Base-by-base conservation (phyloP, 2,888 invertebrate species). In the Himalopsyche kuldschensis region DNA sequence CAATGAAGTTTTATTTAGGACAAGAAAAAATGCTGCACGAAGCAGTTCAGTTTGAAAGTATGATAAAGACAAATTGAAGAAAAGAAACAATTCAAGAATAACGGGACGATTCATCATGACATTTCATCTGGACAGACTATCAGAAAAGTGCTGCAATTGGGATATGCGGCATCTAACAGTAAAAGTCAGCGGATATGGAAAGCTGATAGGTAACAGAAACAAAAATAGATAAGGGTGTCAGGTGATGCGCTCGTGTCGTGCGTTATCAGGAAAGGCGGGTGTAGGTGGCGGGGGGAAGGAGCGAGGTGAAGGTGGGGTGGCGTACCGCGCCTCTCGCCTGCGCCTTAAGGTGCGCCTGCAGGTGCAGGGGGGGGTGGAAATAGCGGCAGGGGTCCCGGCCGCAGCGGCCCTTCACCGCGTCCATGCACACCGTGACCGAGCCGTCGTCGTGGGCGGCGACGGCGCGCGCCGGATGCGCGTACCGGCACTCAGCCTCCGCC, bases 311-410 rank as follows among this genome's bases (percentile, higher is more conserved):
- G 86, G 82, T 86, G 85, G 86, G 90, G 93, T 93, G 94, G 94
- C 95, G 95, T 95, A 95, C 95, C 95, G 95, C 95, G 95, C 95
- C 95, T 96, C 96, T 96, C 95, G 96, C 96, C 95, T 97, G 97
- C 95, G 97, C 97, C 97, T 97, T 97, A 96, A 97, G 97, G 96
- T 97, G 97, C 95, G 97, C 97, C 96, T 97, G 97, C 94, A 98
- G 97, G 97, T 98, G 98, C 95, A 97, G 96, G 95, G 98, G 98
- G 94, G 98, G 98, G 95, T 98, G 98, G 96, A 98, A 98, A 97
- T 98, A 98, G 95, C 98, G 97, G 97, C 98, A 98, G 95, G 97
- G 97, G 94, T 98, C 97, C 95, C 98, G 97, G 95, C 96, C 95
- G 96, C 98, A 98, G 95, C 97, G 96, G 94, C 97, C 97, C 95